Evolutionary conservation across 2,888 invertebrate genomes (phyloP), one percentile per base, ranked within the genome.

Genomic region (Pachymerium ferrugineum): DNA sequence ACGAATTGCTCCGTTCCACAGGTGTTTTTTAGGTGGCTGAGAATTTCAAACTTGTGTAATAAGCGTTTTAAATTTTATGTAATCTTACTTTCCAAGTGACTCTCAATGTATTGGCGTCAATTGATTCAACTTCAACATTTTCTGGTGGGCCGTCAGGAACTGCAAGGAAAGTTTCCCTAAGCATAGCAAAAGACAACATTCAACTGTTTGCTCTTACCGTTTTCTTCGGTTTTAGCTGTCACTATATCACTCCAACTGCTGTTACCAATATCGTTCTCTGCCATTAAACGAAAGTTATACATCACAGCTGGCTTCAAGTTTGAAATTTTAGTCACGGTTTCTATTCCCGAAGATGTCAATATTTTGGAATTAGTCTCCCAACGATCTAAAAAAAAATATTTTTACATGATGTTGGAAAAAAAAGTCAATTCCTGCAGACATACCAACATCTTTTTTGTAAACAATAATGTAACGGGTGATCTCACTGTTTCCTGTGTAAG

Each of bases 41-140:
- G 30, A 31, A 8, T n/a, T 4, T 8, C n/a, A 28, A 4, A 68
- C 16, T 4, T 68, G 28, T 28, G 5, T 3, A 3, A 68, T 28
- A 68, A 30, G 8, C n/a, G 22, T 35, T 35, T 14, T 35, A 10
- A 35, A 8, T 35, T 10, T 14, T 10, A 35, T 35, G 14, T 10
- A 35, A 10, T 28, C 28, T 16, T 16, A 69, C 69, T 30, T 69
- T 69, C 69, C 69, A 69, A 14, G 69, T 69, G 1, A 69, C 33
- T 30, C 69, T n/a, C 12, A 69, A 30, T 29, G 30, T 69, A 12
- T 30, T 69, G 3, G 69, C 69, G n/a, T 69, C 69, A 22, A 69
- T 69, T 22, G 69, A 69, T 69, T 69, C 69, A n/a, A 69, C 69
- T n/a, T 69, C 69, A 31, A 69, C 30, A 10, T 69, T 69, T 69